Evolutionary conservation across 1,140 invertebrate genomes (phyloP).

Genomic region (Fragariocoptes setiger): DNA sequence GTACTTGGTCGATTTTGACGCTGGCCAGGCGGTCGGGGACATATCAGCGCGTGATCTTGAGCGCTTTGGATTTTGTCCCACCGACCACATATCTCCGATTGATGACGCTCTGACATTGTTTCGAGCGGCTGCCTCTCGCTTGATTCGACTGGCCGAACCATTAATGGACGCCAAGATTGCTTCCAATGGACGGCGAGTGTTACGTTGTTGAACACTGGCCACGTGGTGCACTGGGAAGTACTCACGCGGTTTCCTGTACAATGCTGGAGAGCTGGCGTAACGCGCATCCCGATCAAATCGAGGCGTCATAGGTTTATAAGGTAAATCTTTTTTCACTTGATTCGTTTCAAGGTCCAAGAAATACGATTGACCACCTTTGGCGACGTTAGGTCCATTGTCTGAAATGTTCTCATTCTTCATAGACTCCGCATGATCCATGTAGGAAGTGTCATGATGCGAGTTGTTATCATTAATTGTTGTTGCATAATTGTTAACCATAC

Average conservation of each 20-base stretch:
- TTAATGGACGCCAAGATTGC: not conserved
- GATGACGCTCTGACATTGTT: no score
- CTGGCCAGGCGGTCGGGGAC: not conserved
- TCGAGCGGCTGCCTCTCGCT: no score
- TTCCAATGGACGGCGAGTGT: no score
- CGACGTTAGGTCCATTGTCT: no score
- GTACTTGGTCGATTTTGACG: not conserved
- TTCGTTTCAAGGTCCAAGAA: not conserved
- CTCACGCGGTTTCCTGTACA: not conserved
- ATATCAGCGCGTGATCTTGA: not conserved
- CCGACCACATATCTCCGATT: no score
- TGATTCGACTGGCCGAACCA: not conserved
- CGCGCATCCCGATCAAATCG: not conserved
- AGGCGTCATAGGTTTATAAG: not conserved
- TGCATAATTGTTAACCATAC: no score
- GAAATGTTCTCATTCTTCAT: no score
- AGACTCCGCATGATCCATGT: no score
- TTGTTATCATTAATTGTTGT: no score
- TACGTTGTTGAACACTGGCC: not conserved
- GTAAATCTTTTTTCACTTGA: not conserved
- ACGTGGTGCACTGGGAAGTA: not conserved
- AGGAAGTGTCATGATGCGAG: no score
- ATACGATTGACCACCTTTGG: no score
- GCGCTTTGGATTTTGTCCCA: not conserved
- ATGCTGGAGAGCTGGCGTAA: not conserved